These are phyloP conservation scores for Drosophila nannoptera DNA, from an alignment of 1,140 invertebrate genomes.

Conservation along the genomic window DNA sequence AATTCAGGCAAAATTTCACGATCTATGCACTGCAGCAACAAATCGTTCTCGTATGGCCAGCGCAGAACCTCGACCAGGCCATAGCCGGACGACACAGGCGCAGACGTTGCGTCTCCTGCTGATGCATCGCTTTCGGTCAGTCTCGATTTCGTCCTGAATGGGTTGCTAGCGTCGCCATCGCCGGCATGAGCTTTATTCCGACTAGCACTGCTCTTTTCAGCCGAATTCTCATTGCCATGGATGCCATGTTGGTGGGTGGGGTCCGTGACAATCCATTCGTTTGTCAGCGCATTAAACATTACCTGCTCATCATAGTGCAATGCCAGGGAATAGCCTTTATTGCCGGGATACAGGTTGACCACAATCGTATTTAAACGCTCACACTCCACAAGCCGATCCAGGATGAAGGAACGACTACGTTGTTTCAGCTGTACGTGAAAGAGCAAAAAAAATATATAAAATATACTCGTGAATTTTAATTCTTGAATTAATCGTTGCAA, in stretches of 20 bases:
- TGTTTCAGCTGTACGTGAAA: constrained; percentile 65
- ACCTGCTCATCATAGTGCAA: constrained; percentile 82
- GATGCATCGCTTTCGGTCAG: constrained; percentile 18
- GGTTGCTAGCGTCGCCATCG: constrained; percentile 33
- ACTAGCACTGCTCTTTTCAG: constrained; percentile 40
- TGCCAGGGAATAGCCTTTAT: constrained; percentile 94
- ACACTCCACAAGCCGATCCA: constrained; percentile 90
- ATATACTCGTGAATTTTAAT: background rate
- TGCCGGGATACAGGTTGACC: constrained; percentile 93
- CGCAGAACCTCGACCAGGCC: constrained; percentile 85
- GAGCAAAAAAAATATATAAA: background rate
- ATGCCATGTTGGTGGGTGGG: constrained; percentile 6
- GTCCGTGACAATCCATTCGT: constrained; percentile 52
- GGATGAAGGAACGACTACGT: constrained; percentile 83
- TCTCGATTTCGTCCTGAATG: constrained; percentile 34
- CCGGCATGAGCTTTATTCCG: constrained; percentile 45
- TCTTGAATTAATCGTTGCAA: background rate
- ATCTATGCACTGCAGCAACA: constrained; percentile 88
- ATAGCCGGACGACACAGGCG: constrained; percentile 79
- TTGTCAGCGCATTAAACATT: constrained; percentile 58
- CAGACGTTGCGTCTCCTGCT: constrained; percentile 7
- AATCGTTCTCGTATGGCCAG: constrained; percentile 89
- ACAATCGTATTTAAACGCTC: constrained; percentile 93
- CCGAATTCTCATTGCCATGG: constrained; percentile 24
- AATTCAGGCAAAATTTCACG: constrained; percentile 92